phyloP scores from a whole-genome alignment of 2,888 invertebrate species.

The Druceiella hillmani region DNA sequence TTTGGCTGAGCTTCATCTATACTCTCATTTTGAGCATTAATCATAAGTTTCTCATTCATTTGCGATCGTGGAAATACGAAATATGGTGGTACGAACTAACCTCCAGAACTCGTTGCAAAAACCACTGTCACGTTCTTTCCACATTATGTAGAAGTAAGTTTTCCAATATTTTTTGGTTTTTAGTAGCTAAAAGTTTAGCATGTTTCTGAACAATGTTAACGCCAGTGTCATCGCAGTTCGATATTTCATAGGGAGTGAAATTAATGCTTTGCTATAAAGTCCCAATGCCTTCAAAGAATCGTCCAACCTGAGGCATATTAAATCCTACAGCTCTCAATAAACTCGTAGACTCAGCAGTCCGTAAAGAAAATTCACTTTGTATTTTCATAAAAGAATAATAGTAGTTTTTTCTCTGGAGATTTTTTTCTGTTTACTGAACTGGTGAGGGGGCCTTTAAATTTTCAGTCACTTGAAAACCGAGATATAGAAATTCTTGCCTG shows the following conservation, averaged over 20 bases:
- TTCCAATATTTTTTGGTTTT: too few species aligned
- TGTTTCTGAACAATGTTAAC: too few species aligned
- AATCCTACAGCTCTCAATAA: slow-evolving; percentile 17
- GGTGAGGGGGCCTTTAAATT: slow-evolving; percentile 12
- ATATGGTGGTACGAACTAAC: too few species aligned
- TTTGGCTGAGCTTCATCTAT: too few species aligned
- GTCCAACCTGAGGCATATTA: slow-evolving; percentile 15
- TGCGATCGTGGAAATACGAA: too few species aligned
- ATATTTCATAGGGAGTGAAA: slow-evolving; percentile 13
- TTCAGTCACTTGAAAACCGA: slow-evolving; percentile 12
- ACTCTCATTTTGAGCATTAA: too few species aligned
- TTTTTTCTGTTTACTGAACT: slow-evolving; percentile 11
- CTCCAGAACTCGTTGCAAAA: too few species aligned
- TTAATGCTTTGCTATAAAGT: slow-evolving; percentile 8
- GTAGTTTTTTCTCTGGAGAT: slow-evolving; percentile 9
- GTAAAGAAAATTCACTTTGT: slow-evolving; percentile 10
- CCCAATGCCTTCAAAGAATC: slow-evolving; percentile 9
- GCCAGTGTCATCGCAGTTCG: slow-evolving; percentile 16
- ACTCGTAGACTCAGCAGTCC: slow-evolving; percentile 11
- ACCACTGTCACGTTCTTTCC: too few species aligned
- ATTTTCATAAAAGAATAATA: slow-evolving; percentile 11
- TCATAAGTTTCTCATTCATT: too few species aligned
- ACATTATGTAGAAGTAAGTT: too few species aligned
- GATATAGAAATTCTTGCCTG: slow-evolving; percentile 13
- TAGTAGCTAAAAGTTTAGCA: too few species aligned